phyloP scores from a whole-genome alignment of 2,888 invertebrate genomes.

The Tortricodes alternella region DNA sequence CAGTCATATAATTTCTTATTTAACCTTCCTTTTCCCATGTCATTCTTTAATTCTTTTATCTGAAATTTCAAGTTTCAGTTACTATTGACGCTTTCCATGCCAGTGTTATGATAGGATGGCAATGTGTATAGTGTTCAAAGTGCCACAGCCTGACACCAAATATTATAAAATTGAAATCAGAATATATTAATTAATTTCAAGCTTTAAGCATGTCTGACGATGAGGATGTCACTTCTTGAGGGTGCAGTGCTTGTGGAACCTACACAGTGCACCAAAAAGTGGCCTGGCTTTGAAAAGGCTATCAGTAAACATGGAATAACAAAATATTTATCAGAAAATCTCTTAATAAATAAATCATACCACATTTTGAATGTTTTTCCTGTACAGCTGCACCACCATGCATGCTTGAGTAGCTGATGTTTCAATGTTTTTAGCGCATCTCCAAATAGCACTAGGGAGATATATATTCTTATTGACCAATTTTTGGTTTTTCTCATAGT shows the following conservation, averaged over 20 bases:
- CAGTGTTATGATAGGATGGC: too few relatives aligned
- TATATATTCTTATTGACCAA: conserved; percentile 67
- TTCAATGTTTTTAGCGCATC: conserved; percentile 73
- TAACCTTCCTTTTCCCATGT: conserved; percentile 63
- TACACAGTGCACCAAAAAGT: too few relatives aligned
- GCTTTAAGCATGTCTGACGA: too few relatives aligned
- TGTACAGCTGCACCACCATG: conserved; percentile 73
- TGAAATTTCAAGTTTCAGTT: conserved; percentile 40
- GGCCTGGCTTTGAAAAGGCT: too few relatives aligned
- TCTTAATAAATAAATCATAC: too few relatives aligned
- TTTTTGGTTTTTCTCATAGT: conserved; percentile 70
- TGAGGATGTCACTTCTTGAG: too few relatives aligned
- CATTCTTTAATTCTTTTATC: conserved; percentile 66
- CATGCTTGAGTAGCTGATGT: conserved; percentile 67
- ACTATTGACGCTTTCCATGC: too few relatives aligned
- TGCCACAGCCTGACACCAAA: too few relatives aligned
- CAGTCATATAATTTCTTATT: conserved; percentile 62
- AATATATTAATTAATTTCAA: too few relatives aligned
- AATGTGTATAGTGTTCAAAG: too few relatives aligned
- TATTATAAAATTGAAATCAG: too few relatives aligned
- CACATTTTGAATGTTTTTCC: conserved; percentile 61
- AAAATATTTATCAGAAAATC: conserved; percentile 2
- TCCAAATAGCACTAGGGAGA: conserved; percentile 74
- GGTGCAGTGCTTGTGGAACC: too few relatives aligned
- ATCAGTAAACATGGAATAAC: conserved; percentile 7